These are phyloP conservation scores for Falco rusticolus DNA, from an alignment of 2,797 vertebrate genomes.

Conservation along the genomic window DNA sequence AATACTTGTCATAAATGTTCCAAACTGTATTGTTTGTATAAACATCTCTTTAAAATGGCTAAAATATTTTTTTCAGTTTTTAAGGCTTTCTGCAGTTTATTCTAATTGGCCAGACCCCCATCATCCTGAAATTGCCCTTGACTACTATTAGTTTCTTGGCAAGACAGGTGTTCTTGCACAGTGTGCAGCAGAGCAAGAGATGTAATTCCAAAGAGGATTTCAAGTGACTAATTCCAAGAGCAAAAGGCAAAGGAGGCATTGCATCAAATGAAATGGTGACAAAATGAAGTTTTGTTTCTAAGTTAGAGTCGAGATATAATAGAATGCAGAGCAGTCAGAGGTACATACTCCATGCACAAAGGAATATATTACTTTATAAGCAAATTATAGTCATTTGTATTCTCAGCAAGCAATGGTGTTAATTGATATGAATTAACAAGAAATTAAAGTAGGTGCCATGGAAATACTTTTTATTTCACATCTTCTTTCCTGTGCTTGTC, in stretches of 20 bases:
- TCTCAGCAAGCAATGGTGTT: constrained; percentile 16
- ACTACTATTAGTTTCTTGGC: constrained; percentile 20
- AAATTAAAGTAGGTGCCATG: constrained; percentile 15
- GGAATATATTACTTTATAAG: constrained; percentile 11
- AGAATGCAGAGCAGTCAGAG: constrained; percentile 8
- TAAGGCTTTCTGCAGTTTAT: background rate
- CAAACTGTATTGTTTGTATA: background rate
- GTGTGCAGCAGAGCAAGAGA: constrained; percentile 31
- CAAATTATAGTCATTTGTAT: constrained; percentile 51
- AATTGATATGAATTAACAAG: constrained; percentile 47
- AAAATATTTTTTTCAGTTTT: background rate
- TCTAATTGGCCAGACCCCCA: background rate
- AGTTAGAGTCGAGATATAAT: constrained; percentile 6
- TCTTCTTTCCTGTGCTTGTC: background rate
- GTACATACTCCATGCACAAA: background rate
- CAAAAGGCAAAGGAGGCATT: constrained; percentile 6
- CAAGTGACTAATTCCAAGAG: constrained; percentile 11
- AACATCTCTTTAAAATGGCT: background rate
- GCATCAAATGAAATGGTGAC: background rate
- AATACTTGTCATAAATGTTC: background rate
- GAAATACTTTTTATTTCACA: constrained; percentile 8
- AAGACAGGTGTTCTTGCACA: constrained; percentile 4
- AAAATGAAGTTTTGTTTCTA: constrained; percentile 40
- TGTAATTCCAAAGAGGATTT: constrained; percentile 14
- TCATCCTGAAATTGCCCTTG: constrained; percentile 33